Evolutionary conservation across 2,797 vertebrate species (phyloP).

Genomic region (Scyliorhinus canicula): DNA sequence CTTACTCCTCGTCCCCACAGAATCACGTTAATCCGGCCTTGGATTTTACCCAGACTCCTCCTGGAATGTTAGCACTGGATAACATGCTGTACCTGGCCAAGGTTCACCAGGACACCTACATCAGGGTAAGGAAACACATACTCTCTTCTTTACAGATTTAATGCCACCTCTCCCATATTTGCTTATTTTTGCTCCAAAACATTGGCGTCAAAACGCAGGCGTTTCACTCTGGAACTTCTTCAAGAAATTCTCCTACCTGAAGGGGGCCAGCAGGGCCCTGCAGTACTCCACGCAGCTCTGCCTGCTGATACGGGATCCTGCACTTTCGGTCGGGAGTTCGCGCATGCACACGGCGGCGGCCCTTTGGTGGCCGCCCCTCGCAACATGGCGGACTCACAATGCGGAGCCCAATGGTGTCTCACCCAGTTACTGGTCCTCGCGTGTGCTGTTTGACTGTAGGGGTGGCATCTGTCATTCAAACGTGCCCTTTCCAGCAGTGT

Average conservation of each 20-base stretch:
- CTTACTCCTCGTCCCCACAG: constrained; percentile 51
- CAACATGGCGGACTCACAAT: too few relatives aligned
- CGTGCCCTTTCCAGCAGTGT: neutral
- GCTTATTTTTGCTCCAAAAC: neutral
- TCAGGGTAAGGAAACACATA: constrained; percentile 65
- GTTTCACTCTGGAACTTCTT: too few relatives aligned
- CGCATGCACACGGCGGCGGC: too few relatives aligned
- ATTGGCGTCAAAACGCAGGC: too few relatives aligned
- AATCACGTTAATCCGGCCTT: constrained; percentile 91
- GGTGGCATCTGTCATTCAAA: neutral
- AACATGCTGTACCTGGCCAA: constrained; percentile 97
- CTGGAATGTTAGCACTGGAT: constrained; percentile 92
- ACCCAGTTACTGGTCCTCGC: neutral
- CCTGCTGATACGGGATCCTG: too few relatives aligned
- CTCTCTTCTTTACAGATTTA: neutral
- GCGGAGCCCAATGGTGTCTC: neutral
- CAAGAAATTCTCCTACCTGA: too few relatives aligned
- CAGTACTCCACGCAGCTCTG: too few relatives aligned
- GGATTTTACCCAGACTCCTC: constrained; percentile 96
- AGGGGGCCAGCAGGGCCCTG: too few relatives aligned
- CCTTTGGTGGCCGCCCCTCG: too few relatives aligned
- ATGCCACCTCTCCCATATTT: neutral
- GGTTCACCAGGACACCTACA: constrained; percentile 91
- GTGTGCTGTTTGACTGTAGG: neutral
- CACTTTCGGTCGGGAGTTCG: too few relatives aligned